phyloP scores from a whole-genome alignment of 2,888 invertebrate genomes.

The Didymodactylos carnosus region DNA sequence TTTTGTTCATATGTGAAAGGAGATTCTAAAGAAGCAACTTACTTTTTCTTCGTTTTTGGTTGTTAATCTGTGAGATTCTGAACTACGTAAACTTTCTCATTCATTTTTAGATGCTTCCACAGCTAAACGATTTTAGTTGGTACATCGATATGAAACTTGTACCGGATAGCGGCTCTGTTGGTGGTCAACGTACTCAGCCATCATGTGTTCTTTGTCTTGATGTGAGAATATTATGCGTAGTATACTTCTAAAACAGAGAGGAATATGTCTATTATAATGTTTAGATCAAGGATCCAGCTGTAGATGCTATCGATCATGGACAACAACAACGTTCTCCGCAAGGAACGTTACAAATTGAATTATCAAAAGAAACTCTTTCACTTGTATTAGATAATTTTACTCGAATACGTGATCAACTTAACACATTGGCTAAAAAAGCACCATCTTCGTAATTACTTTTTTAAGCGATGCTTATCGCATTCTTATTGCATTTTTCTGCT shows the following conservation, averaged over 20 bases:
- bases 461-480: not conserved
- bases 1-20: no score
- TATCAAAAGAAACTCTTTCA: not conserved
- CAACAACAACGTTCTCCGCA: not conserved
- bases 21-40: no score
- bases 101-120: not conserved
- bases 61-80: no score
- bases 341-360: not conserved
- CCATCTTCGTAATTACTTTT: not conserved
- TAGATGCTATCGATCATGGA: not conserved
- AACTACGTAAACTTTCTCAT: no score
- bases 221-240: not conserved
- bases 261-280: not conserved
- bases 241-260: not conserved
- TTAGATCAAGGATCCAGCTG: not conserved
- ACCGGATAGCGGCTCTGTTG: not conserved
- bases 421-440: not conserved
- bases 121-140: not conserved
- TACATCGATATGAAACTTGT: not conserved
- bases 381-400: not conserved
- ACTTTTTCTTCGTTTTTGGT: not conserved
- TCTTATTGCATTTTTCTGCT: not conserved
- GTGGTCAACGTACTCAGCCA: not conserved
- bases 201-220: not conserved
- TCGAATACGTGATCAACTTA: not conserved